These are phyloP conservation scores for Melierax canorus DNA, from an alignment of 2,113 vertebrate species.

Conservation along the genomic window DNA sequence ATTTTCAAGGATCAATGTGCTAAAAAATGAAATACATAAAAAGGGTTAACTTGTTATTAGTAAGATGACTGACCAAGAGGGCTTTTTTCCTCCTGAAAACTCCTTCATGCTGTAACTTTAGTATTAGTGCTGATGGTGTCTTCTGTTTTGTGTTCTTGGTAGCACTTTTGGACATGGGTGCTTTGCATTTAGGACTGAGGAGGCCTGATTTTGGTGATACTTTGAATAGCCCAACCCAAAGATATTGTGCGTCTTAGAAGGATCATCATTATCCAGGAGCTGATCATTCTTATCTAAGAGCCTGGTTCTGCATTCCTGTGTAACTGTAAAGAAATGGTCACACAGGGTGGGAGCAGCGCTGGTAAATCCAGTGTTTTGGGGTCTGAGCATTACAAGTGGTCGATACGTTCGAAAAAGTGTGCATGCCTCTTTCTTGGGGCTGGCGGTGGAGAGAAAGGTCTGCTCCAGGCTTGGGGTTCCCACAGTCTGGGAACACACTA, in stretches of 20 bases:
- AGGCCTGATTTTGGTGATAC: neutral
- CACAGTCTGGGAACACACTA: neutral
- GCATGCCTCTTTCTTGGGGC: neutral
- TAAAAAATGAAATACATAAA: neutral
- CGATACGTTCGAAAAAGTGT: fast-evolving
- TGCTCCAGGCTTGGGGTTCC: neutral
- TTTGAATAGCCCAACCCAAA: neutral
- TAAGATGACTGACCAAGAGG: neutral
- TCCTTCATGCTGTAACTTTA: neutral
- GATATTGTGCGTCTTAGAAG: neutral
- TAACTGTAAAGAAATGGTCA: too few relatives aligned
- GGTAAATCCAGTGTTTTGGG: neutral
- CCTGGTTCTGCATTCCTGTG: neutral
- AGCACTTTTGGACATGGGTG: neutral
- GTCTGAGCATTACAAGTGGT: fast-evolving
- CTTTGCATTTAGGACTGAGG: neutral
- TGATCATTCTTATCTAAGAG: neutral
- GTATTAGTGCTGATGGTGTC: neutral
- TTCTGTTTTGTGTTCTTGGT: neutral
- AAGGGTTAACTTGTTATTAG: neutral
- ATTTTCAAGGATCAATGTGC: neutral
- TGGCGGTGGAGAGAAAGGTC: neutral
- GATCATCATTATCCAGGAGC: neutral
- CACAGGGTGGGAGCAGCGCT: neutral
- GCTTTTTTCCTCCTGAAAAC: neutral